Base-by-base conservation (phyloP, 2,113 vertebrate species). In the Boulengeromyrus knoepffleri region DNA sequence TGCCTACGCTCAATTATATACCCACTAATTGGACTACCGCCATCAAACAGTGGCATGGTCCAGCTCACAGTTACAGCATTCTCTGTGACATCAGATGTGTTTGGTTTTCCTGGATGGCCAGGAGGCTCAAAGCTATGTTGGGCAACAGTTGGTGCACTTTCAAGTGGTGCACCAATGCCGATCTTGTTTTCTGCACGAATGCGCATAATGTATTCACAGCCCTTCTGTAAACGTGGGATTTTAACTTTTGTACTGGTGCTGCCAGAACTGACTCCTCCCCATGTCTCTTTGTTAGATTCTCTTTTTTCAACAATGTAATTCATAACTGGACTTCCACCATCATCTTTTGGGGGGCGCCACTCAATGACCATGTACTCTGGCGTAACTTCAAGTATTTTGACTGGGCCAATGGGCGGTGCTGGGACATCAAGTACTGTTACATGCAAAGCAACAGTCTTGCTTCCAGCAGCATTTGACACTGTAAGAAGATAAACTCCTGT, bases 121-220 rank as follows among this genome's bases (percentile, higher is more conserved):
- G 99, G 99, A 89, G 97, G 95, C 94, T 96, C 97, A 95, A 99
- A 99, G 89, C 96, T 96, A 92, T 99, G 96, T 92, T 99, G 97
- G 90, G 99, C 99, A 88, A 99, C 96, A 74, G 98, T 97, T 91
- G 99, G 98, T 90, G 94, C 95, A 92, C 97, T 99, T 94, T 99
- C 98, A 93, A 99, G 95, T 21, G 99, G 95, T 91, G 97, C 97
- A 56, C 99, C 99, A 53, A 97, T 96, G 90, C 99, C 99, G 95
- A 99, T 99, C 92, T 99, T 99, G 94, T 99, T 99, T 94, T 98
- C 97, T 90, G 99, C 99, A 90, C 96, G 96, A 77, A 99, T 97
- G 90, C 98, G 97, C 91, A 99, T 95, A 91, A 99, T 92, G 89
- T 99, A 99, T 95, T 99, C 98, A 91, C 89, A 95, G 77, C 98